A percentile compares a stretch with the other conserved stretches of the same genome.
These are phyloP conservation scores for Cossypha dichroa DNA, from an alignment of 2,797 vertebrate species.

Conservation along the genomic window DNA sequence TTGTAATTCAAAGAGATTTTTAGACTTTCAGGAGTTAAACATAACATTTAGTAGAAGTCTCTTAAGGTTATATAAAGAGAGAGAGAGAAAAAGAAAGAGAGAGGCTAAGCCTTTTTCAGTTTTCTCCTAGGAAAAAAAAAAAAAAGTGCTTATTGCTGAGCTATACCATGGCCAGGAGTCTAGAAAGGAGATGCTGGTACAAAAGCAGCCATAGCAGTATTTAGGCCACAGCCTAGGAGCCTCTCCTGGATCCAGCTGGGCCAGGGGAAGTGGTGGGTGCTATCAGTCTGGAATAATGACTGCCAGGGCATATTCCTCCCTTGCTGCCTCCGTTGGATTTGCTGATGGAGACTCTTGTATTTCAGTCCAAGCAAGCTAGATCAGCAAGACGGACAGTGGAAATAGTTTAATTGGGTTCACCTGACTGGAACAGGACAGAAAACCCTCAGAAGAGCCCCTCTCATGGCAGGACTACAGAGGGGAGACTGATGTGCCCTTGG, in stretches of 20 bases:
- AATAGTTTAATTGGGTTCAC: background rate
- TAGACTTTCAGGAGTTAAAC: background rate
- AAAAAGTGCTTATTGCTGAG: background rate
- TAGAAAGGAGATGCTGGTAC: background rate
- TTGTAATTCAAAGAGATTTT: background rate
- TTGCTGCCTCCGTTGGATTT: background rate
- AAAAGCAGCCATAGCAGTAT: background rate
- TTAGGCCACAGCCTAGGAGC: background rate
- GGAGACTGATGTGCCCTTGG: background rate
- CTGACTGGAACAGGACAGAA: background rate
- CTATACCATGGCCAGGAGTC: background rate
- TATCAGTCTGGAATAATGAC: background rate
- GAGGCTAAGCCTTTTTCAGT: background rate
- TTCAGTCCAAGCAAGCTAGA: background rate
- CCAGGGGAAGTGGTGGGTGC: rapidly evolving
- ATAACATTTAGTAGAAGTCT: background rate
- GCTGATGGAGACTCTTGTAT: background rate
- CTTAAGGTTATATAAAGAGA: background rate
- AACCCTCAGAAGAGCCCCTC: background rate
- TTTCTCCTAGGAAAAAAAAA: background rate
- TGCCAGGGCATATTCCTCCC: background rate
- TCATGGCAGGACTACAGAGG: background rate
- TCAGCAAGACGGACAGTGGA: background rate
- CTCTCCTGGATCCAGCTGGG: background rate
- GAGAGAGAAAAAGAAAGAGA: background rate